Evolutionary conservation across 2,113 vertebrate species (phyloP), one percentile per base, ranked within the genome.

Genomic region (Oophaga pumilio): DNA sequence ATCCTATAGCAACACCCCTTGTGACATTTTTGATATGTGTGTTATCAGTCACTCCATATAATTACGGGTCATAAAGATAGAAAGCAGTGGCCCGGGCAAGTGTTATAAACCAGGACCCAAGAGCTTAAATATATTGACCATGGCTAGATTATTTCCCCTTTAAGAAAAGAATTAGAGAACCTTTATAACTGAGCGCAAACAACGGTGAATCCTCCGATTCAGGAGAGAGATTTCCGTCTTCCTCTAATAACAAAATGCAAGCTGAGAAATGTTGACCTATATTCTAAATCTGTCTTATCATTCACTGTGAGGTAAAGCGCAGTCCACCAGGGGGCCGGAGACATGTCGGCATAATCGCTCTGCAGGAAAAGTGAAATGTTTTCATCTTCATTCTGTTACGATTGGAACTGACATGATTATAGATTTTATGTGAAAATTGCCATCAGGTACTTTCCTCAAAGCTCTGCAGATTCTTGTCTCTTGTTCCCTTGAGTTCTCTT

Each of bases 191-290:
- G 73, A 68, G 15, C 26, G 12, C 73, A 24, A 50, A 76, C 20
- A 50, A 76, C n/a, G 6, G 10, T 5, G 56, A 18, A 11, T 57
- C 7, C 43, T 43, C 28, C 43, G 56, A 59, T 24, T 62, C 89
- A 88, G 73, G 89, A 90, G 68, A 76, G 66, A 11, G 17, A 2
- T n/a, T 49, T 82, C 53, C 10, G 12, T 68, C 80, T 53, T 83
- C 53, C 43, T 50, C 26, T n/a, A 53, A n/a, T 68, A 68, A 49
- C 62, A 49, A 17, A 69, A 26, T 9, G 22, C 28, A 66, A 28
- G 28, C 60, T 18, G 81, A 53, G 62, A 80, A 60, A 68, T 66
- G 14, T 17, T 68, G 81, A 83, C 81, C 81, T 83, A 83, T 26
- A 83, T 83, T 83, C 80, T 50, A 82, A 62, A 82, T 82, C 60